Evolutionary conservation across 1,140 invertebrate species (phyloP), one percentile per base, ranked within the genome.

Genomic region (Eurosta solidaginis): DNA sequence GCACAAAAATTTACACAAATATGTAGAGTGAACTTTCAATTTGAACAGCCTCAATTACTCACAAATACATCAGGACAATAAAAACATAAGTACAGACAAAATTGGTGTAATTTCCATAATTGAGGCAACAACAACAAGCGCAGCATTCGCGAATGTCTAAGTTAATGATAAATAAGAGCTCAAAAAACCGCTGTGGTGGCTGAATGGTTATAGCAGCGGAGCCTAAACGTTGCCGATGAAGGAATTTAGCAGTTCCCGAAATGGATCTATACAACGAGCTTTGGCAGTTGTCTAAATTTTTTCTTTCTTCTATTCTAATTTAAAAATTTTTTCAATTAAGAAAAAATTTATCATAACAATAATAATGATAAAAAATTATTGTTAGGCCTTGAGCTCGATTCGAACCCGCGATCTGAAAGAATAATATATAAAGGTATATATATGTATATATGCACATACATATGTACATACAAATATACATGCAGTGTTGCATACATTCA

Each of bases 51-150:
- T 68, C 20, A 68, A 40, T 17, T 68, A 33, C 59, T 9, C 33
- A 68, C 59, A 68, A 68, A 68, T 68, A 36, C 33, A 10, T 52
- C 22, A 40, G 33, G n/a, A 40, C n/a, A 68, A 68, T 20, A 68
- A 68, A 10, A 20, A 20, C 59, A 68, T 20, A 29, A 68, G 33
- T 40, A 29, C n/a, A 68, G 59, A 20, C 20, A n/a, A 6, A n/a
- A 20, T 68, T 68, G 40, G 33, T 33, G 36, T 33, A 68, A 36
- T 68, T 20, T 29, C 33, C 59, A 68, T 68, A 68, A 68, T 68
- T 68, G 59, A 68, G 59, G 33, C 59, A 68, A 68, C 59, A 68
- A 14, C 59, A 68, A 68, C 59, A 68, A 14, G 59, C 59, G 59
- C 36, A 68, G n/a, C 59, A n/a, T 40, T 40, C 33, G 59, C 27